A percentile compares a stretch with the other conserved stretches of the same genome.
phyloP scores from a whole-genome alignment of 2,113 vertebrate species.

The Desmodus rotundus region DNA sequence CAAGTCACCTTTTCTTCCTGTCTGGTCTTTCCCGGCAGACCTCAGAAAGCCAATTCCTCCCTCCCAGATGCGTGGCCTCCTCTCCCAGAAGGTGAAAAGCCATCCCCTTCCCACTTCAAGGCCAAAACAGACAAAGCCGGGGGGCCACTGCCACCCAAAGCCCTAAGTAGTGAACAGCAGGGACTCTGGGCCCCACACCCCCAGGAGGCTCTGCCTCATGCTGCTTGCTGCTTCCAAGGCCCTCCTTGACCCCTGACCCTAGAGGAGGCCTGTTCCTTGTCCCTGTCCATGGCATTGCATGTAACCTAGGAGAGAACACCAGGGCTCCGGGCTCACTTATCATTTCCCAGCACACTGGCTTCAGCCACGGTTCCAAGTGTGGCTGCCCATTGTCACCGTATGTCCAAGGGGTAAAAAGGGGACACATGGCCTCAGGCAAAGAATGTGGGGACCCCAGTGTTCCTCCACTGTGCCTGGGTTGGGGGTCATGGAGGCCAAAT shows the following conservation, averaged over 20 bases:
- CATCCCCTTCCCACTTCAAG: not conserved
- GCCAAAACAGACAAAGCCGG: not conserved
- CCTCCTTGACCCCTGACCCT: not conserved
- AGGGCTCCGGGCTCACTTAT: not conserved
- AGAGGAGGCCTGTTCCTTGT: not conserved
- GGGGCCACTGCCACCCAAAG: too few relatives aligned
- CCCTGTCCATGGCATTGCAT: not conserved
- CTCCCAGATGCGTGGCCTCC: not conserved
- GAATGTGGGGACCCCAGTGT: rapidly evolving
- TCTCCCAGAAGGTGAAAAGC: not conserved
- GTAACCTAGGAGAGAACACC: not conserved
- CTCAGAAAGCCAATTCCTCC: not conserved
- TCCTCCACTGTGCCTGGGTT: not conserved
- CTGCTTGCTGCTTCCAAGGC: not conserved
- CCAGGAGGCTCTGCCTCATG: not conserved
- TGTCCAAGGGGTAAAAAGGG: not conserved
- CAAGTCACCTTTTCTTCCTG: not conserved
- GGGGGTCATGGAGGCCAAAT: not conserved
- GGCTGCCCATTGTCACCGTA: not conserved
- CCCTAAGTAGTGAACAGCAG: not conserved
- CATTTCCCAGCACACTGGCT: not conserved
- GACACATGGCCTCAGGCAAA: not conserved
- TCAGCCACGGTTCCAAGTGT: not conserved
- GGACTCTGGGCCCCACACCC: rapidly evolving
- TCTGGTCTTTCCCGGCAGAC: not conserved